A percentile compares a stretch with the other conserved stretches of the same genome.
Conservation (phyloP, 2,113 vertebrate genomes). For the Daphoenositta chrysoptera region DNA sequence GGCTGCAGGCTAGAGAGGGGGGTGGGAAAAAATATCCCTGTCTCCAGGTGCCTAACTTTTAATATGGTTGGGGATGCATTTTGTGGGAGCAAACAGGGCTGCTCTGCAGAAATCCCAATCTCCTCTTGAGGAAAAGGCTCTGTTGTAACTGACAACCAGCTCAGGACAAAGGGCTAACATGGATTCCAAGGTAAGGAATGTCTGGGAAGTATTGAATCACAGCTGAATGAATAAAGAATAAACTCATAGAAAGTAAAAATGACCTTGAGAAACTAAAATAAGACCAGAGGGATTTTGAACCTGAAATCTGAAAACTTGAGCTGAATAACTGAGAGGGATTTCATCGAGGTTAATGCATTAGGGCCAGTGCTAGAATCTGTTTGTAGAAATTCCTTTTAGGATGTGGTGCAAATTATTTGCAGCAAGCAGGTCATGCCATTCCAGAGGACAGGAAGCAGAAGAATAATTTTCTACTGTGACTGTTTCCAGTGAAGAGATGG, state of each 20-base stretch:
- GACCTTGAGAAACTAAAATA: conserved; percentile 15
- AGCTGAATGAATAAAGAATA: neutral
- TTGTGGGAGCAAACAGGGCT: neutral
- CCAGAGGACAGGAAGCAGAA: neutral
- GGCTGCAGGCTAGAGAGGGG: neutral
- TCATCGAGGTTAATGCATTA: neutral
- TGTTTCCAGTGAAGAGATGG: neutral
- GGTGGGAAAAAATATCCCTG: neutral
- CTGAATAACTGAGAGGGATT: neutral
- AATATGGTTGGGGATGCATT: neutral
- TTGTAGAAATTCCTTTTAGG: neutral
- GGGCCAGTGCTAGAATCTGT: neutral
- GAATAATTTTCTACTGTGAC: neutral
- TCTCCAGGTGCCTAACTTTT: neutral
- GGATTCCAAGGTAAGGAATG: neutral
- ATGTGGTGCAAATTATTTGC: neutral
- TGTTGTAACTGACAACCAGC: accelerated
- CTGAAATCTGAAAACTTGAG: neutral
- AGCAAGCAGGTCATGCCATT: neutral
- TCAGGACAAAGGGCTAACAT: neutral
- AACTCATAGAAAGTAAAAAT: neutral
- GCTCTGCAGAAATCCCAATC: neutral
- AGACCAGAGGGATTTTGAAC: neutral
- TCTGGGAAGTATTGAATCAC: neutral
- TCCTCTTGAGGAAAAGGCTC: neutral